Conservation (phyloP, 2,113 vertebrate species). For the Grallaria varia region DNA sequence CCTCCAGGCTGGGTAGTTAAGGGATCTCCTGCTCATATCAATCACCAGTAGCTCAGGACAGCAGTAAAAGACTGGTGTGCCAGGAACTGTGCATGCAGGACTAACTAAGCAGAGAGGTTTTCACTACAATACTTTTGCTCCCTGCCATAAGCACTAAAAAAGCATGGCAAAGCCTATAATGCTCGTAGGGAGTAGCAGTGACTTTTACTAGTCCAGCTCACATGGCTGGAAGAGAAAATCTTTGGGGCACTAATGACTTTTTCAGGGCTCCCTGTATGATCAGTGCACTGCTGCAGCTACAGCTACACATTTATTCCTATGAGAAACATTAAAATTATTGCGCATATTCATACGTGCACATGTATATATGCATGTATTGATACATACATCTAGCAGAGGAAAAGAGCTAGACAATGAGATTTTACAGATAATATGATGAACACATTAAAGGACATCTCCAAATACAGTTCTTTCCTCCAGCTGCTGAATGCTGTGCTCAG, state of each 20-base stretch:
- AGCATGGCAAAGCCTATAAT: neutral
- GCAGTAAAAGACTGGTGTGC: neutral
- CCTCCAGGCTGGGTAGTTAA: neutral
- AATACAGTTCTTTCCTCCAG: neutral
- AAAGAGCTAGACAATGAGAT: neutral
- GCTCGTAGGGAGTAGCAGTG: neutral
- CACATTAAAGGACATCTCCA: neutral
- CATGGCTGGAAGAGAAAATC: neutral
- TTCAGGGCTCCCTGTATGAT: neutral
- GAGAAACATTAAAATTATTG: neutral
- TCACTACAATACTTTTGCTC: neutral
- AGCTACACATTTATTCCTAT: neutral
- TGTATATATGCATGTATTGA: neutral
- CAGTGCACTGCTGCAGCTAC: neutral
- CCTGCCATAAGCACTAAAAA: neutral
- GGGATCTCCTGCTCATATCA: neutral
- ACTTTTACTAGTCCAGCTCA: neutral
- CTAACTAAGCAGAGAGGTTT: neutral
- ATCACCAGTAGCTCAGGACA: neutral
- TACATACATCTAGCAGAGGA: neutral
- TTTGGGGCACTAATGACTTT: neutral
- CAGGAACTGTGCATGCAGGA: rapidly evolving
- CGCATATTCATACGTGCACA: neutral
- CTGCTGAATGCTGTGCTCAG: neutral
- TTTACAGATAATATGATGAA: neutral